Evolutionary conservation across 1,140 invertebrate genomes (phyloP).

Genomic region (Pygmarrhopalites habei): DNA sequence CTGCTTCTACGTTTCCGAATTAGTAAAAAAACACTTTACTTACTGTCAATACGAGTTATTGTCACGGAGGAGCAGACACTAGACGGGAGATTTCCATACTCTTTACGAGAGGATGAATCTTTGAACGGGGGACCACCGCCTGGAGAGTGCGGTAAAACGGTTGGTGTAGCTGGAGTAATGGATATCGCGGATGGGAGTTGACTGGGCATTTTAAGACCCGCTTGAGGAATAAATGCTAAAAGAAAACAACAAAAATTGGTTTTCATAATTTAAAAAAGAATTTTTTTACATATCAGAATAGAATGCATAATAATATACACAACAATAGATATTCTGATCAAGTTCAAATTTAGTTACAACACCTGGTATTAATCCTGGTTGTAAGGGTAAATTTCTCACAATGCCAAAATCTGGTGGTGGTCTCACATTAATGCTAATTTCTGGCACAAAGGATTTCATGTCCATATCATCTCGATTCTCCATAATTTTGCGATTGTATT

Average conservation of each 20-base stretch:
- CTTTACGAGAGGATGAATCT: slow-evolving; percentile 13
- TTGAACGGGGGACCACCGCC: slow-evolving; percentile 5
- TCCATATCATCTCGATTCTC: slow-evolving; percentile 3
- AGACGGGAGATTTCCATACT: slow-evolving; percentile 18
- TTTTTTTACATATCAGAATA: too few species aligned
- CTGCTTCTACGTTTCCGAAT: too few species aligned
- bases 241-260: too few species aligned
- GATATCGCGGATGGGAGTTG: slow-evolving; percentile 31
- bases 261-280: too few species aligned
- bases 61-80: slow-evolving; percentile 38
- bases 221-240: too few species aligned
- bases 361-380: slow-evolving; percentile 37
- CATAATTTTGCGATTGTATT: slow-evolving; percentile 9
- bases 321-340: too few species aligned
- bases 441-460: slow-evolving; percentile 25
- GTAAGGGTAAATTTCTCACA: slow-evolving; percentile 17
- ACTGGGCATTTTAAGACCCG: slow-evolving; percentile 14
- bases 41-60: slow-evolving; percentile 38
- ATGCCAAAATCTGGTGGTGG: slow-evolving; percentile 15
- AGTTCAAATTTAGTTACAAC: too few species aligned
- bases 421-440: slow-evolving; percentile 28
- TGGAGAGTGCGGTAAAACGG: slow-evolving; percentile 12
- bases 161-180: slow-evolving; percentile 30
- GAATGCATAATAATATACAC: too few species aligned
- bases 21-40: too few species aligned